Evolutionary conservation across 2,888 invertebrate genomes (phyloP), one percentile per base, ranked within the genome.

Genomic region (Cinara cedri): DNA sequence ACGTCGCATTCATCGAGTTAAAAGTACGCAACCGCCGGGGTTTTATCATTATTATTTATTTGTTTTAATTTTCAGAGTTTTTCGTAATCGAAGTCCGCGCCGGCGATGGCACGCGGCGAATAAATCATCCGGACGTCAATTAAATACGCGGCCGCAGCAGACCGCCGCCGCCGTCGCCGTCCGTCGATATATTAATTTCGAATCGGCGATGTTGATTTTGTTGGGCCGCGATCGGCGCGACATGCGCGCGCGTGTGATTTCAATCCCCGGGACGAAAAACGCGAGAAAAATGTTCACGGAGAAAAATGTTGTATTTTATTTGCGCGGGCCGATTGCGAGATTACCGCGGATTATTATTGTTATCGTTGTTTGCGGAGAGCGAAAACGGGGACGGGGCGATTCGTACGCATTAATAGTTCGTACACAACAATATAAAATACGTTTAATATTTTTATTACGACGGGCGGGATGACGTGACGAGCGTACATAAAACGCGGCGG

Each of bases 51-150:
- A 60, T 60, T 60, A 55, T 72, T 21, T 65, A 44, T 46, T 65
- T 19, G 19, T 55, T n/a, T 13, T 42, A 51, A 65, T n/a, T 65
- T 54, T 54, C 65, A 55, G 55, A n/a, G 21, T 57, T 57, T 76
- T 57, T 76, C 46, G 44, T 65, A 75, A 75, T 75, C 54, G 44
- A 76, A 76, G 76, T 66, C 75, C 19, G n/a, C n/a, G n/a, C n/a
- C n/a, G n/a, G n/a, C n/a, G 66, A 44, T n/a, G 42, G 24, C 44
- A 24, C 75, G 24, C 46, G 19, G 14, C 19, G 26, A 68, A 49
- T 76, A 76, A 76, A 76, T 76, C 76, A 76, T 66, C 46, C 42
- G 26, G 66, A 13, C 66, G 66, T 76, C 76, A 66, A 76, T 76
- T 76, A 76, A 57, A 76, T 66, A 63, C 74, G n/a, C 19, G 21